phyloP scores from a whole-genome alignment of 1,140 invertebrate species.

The Trichoplusia ni region DNA sequence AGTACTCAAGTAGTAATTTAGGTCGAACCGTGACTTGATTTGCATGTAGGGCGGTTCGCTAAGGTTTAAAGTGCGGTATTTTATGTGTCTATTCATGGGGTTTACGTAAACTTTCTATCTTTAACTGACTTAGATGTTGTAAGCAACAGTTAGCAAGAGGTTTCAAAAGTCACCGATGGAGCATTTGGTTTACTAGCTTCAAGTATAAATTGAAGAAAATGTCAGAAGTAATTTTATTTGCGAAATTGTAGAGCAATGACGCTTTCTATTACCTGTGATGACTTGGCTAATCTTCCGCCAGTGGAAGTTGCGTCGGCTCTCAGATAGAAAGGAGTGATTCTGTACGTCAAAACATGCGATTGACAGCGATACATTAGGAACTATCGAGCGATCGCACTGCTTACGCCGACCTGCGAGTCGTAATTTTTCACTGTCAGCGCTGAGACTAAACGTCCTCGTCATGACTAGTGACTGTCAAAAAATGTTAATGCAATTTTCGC shows the following conservation, averaged over 20 bases:
- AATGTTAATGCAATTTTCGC: slow-evolving; percentile 65
- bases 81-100: slow-evolving; percentile 65
- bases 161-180: background rate
- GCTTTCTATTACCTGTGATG: slow-evolving; percentile 63
- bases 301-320: slow-evolving; percentile 39
- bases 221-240: slow-evolving; percentile 54
- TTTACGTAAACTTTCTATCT: slow-evolving; percentile 60
- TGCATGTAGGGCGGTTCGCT: slow-evolving; percentile 69
- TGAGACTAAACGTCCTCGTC: slow-evolving; percentile 66
- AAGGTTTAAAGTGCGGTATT: slow-evolving; percentile 54
- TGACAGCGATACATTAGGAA: slow-evolving; percentile 76
- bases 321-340: slow-evolving; percentile 67
- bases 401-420: slow-evolving; percentile 54
- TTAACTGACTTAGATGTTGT: slow-evolving; percentile 47
- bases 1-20: slow-evolving; percentile 67
- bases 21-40: slow-evolving; percentile 76
- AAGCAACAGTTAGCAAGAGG: slow-evolving; percentile 1
- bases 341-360: slow-evolving; percentile 71
- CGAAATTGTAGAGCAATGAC: slow-evolving; percentile 50
- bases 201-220: background rate
- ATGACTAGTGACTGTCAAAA: slow-evolving; percentile 72
- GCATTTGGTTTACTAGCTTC: background rate
- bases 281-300: slow-evolving; percentile 59
- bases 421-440: slow-evolving; percentile 76
- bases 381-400: slow-evolving; percentile 65